A percentile compares a stretch with the other conserved stretches of the same genome.
Conservation (phyloP, 2,113 vertebrate species). For the Syrmaticus mikado region DNA sequence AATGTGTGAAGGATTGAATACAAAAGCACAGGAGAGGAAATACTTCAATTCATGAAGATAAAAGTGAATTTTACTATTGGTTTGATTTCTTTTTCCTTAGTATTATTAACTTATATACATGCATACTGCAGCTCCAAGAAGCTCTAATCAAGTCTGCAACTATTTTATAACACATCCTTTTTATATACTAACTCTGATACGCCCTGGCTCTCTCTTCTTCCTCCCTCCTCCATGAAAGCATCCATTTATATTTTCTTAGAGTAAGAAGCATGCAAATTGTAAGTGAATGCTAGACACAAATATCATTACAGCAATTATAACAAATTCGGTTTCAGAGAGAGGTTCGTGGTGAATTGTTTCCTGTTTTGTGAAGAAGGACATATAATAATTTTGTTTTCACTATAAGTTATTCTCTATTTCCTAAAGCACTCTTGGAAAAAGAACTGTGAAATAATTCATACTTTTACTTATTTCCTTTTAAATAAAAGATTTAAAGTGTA, state of each 20-base stretch:
- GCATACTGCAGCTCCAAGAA: not conserved
- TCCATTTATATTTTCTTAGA: not conserved
- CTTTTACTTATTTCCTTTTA: slow-evolving; percentile 20
- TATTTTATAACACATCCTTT: not conserved
- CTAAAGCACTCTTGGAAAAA: not conserved
- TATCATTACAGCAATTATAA: not conserved
- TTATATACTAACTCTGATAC: not conserved
- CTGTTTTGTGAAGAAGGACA: not conserved
- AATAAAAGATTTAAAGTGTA: not conserved
- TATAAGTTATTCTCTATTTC: not conserved
- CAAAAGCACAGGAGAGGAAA: slow-evolving; percentile 14
- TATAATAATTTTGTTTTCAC: not conserved
- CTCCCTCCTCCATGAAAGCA: not conserved
- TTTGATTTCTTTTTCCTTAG: not conserved
- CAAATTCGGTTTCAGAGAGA: not conserved
- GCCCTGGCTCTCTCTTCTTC: not conserved
- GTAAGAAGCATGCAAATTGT: not conserved
- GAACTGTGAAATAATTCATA: not conserved
- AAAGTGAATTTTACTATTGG: not conserved
- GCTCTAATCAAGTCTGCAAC: not conserved
- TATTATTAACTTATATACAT: not conserved
- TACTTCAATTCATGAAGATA: not conserved
- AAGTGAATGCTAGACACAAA: slow-evolving; percentile 2
- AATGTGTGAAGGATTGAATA: not conserved
- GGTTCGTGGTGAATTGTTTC: not conserved